Base-by-base conservation (phyloP, 2,797 vertebrate genomes). In the Falco columbarius region DNA sequence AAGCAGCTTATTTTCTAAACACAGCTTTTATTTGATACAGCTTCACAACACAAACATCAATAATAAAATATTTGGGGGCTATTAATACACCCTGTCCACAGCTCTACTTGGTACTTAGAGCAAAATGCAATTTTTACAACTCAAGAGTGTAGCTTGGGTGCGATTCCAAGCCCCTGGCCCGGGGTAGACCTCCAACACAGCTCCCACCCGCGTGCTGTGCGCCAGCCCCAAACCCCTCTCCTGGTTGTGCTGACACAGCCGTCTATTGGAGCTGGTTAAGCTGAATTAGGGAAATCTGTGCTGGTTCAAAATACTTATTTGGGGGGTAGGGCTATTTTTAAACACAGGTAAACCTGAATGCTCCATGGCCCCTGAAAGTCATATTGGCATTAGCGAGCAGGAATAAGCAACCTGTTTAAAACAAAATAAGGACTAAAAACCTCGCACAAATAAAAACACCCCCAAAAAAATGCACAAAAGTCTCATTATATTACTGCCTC, bases 141-240 rank as follows among this genome's bases (percentile, higher is more conserved):
- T 5, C 8, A 19, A 55, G 58, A 51, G 36, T 4, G 7, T 1
- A 8, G 30, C 1, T 6, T 2, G 6, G 52, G 7, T 24, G 71
- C 1, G 17, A 44, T 16, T 29, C 65, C 29, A 2, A 26, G 73
- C 2, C 17, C 8, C 54, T 1, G 46, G 13, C 2, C 4, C 27
- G 19, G 16, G 49, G 54, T 14, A 16, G 67, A 18, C 0, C 6
- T 30, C 58, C 42, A 26, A 13, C 8, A 26, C 52, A 70, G 29
- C 42, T 63, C 75, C 84, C 34, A 32, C 6, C 22, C 65, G 10
- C 5, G 3, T 5, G 49, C 3, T 5, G 3, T 4, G 65, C 66
- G 26, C 52, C 46, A 32, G 63, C 29, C 42, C 38, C 1, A 1
- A 40, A 15, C n/a, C 6, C 2, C 81, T 16, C 34, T 58, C 71